These are phyloP conservation scores for Drosophila pallidifrons DNA, from an alignment of 1,140 invertebrate genomes.

Conservation along the genomic window DNA sequence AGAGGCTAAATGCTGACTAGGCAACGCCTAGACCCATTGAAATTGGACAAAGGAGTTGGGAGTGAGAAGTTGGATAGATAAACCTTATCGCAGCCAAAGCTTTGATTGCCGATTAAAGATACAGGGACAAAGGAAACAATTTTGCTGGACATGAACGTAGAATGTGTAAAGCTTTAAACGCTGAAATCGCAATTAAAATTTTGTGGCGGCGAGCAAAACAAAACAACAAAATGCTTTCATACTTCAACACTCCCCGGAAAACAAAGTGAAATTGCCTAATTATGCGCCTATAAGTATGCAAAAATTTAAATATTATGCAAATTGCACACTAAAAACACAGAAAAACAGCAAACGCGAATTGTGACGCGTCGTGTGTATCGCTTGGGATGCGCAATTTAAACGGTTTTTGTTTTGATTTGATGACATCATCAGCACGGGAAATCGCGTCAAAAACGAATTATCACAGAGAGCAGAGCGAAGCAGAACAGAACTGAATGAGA, in stretches of 20 bases:
- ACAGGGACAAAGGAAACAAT: neutral
- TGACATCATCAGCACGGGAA: slow-evolving; percentile 64
- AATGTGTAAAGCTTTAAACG: neutral
- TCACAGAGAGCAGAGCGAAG: slow-evolving; percentile 25
- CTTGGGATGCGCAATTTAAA: slow-evolving; percentile 53
- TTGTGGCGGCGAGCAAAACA: slow-evolving; percentile 9
- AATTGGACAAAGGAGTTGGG: no score
- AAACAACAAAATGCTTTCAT: slow-evolving; percentile 42
- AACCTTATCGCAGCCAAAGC: slow-evolving; percentile 1
- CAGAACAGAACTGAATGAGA: no score
- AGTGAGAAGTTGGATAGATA: no score
- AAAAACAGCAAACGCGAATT: neutral
- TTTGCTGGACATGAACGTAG: neutral
- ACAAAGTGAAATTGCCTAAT: slow-evolving; percentile 54
- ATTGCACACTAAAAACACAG: slow-evolving; percentile 51
- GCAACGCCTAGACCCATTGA: slow-evolving; percentile 9
- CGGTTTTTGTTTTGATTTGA: slow-evolving; percentile 75
- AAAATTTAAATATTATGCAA: slow-evolving; percentile 80
- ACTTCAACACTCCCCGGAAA: neutral
- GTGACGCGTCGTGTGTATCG: no score
- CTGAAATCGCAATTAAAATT: slow-evolving; percentile 22
- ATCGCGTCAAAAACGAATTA: slow-evolving; percentile 76
- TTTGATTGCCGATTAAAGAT: slow-evolving; percentile 3
- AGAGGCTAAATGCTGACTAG: slow-evolving; percentile 26
- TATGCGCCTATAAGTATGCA: slow-evolving; percentile 71